These are phyloP conservation scores for Lindbergichthys nudifrons DNA, from an alignment of 2,797 vertebrate species.

Conservation along the genomic window DNA sequence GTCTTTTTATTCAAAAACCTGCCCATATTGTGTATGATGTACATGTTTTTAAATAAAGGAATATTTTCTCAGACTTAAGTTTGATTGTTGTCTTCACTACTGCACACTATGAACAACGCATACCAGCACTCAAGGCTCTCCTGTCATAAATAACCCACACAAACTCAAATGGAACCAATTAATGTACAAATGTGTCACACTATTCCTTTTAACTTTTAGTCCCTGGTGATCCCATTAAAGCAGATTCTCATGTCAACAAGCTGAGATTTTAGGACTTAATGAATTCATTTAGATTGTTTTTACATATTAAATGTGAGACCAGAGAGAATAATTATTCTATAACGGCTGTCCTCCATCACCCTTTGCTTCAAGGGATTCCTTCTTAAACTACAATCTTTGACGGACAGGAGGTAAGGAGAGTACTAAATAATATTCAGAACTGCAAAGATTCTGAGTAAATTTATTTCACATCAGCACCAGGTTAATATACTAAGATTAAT, in stretches of 20 bases:
- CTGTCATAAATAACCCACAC: constrained; percentile 11
- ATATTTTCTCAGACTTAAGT: constrained; percentile 12
- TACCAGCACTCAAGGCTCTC: constrained; percentile 3
- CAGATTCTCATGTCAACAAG: constrained; percentile 1
- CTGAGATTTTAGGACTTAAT: constrained; percentile 16
- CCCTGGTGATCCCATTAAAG: constrained; percentile 13
- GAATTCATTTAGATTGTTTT: constrained; percentile 12
- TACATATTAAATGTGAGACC: constrained; percentile 9
- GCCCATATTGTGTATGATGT: background rate
- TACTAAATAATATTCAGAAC: background rate
- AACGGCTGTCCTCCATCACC: constrained; percentile 5
- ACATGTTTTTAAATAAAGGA: constrained; percentile 50
- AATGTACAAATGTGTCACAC: constrained; percentile 8
- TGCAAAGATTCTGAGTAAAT: too few species aligned
- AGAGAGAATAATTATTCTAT: background rate
- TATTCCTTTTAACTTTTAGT: constrained; percentile 3
- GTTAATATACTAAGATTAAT: background rate
- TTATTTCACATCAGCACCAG: background rate
- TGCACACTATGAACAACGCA: constrained; percentile 20
- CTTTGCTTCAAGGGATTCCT: constrained; percentile 34
- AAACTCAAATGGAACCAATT: constrained; percentile 4
- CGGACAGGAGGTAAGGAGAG: background rate
- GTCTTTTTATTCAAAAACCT: background rate
- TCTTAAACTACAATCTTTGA: background rate
- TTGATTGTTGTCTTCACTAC: constrained; percentile 29